Base-by-base conservation (phyloP, 2,113 vertebrate genomes). In the Stegostoma tigrinum region DNA sequence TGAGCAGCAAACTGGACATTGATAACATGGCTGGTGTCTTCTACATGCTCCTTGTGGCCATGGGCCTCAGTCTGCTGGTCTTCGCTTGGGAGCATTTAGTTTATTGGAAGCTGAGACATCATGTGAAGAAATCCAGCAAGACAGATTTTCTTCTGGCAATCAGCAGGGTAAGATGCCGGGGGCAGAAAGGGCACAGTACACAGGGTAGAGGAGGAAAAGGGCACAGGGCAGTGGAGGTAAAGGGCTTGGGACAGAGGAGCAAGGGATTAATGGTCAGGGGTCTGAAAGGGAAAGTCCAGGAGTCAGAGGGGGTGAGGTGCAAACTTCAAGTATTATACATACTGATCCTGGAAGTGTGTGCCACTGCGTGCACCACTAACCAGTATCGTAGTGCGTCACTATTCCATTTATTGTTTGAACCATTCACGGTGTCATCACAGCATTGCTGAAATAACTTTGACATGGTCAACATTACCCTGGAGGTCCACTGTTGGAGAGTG, bases 21-120 rank as follows among this genome's bases (percentile, higher is more conserved):
- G 99, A 99, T 97, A 99, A 99, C 97, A 99, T 99, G 99, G 99
- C 99, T 0, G 99, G 99, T 0, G 99, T 99, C 91, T 99, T 99
- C 98, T 99, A 99, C 97, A 99, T 99, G 99, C 98, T 99, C 97
- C 97, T 99, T 2, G 99, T 99, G 96, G 99, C 99, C 96, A 99
- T 99, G 99, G 99, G 99, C 72, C 98, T 99, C 95, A 99, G 99
- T 96, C 97, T 99, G 96, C 97, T 99, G 96, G 99, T 99, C 95
- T 99, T 99, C 0, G 98, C 99, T 85, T 99, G 99, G 99, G 99
- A 99, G 96, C 99, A 99, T 94, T 97, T 99, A 0, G 98, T 99
- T 95, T 99, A 99, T 97, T 99, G 99, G 99, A 99, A 98, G 96
- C 98, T 99, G 75, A 97, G 99, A 0, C 99, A 99, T 96, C 98